phyloP scores from a whole-genome alignment of 2,113 vertebrate species.

The Genyomyrus donnyi region DNA sequence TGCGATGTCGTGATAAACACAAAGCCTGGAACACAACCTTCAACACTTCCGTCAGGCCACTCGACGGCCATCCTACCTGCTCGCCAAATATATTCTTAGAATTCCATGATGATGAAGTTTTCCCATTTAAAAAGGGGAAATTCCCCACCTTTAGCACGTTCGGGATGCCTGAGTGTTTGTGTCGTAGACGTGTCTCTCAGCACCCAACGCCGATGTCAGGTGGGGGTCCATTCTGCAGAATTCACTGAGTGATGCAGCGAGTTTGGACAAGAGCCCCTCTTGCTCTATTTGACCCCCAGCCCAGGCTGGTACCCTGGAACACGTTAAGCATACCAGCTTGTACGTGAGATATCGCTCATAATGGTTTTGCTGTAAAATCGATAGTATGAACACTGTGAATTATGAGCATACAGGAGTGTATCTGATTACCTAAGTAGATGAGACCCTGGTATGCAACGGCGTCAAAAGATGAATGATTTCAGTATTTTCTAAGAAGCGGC shows the following conservation, averaged over 20 bases:
- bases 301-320: not conserved
- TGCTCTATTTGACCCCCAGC: not conserved
- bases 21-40: not conserved
- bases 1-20: not conserved
- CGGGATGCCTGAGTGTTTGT: not conserved
- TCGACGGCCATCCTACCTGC: not conserved
- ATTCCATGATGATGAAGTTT: not conserved
- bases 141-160: not conserved
- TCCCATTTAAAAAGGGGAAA: not conserved
- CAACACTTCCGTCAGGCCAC: not conserved
- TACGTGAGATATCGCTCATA: not conserved
- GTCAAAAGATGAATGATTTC: not conserved
- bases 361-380: not conserved
- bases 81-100: not conserved
- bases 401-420: not conserved
- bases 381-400: not conserved
- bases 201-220: not conserved
- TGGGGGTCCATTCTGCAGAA: not conserved
- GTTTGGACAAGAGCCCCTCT: not conserved
- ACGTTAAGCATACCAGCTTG: not conserved
- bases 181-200: not conserved
- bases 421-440: not conserved
- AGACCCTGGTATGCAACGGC: not conserved
- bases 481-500: not conserved
- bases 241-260: not conserved